phyloP scores from a whole-genome alignment of 92 coral and sea anemone species.

The Phymanthus crucifer region DNA sequence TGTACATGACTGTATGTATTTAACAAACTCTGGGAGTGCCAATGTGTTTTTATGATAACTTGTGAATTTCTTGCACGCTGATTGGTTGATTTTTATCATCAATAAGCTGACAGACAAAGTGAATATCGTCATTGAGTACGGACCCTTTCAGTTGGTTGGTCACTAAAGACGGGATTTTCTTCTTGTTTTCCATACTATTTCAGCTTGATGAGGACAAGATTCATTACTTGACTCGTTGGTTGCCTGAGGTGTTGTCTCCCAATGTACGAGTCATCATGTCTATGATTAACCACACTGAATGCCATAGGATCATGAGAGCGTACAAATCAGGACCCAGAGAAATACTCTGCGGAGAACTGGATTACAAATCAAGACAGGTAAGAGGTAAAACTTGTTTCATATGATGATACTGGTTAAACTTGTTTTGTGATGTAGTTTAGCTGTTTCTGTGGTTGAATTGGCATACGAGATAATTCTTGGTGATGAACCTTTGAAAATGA shows the following conservation, averaged over 20 bases:
- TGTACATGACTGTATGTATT: too few species aligned
- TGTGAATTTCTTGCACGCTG: too few species aligned
- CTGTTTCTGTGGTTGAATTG: not conserved
- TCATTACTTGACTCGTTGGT: conserved; percentile 93
- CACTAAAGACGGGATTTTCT: too few species aligned
- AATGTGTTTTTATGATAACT: too few species aligned
- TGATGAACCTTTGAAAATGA: too few species aligned
- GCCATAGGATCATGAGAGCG: conserved; percentile 87
- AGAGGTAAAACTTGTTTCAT: not conserved
- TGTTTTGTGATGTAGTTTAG: not conserved
- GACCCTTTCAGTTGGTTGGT: too few species aligned
- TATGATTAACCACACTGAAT: conserved; percentile 96
- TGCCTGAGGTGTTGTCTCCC: conserved; percentile 90
- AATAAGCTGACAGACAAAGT: too few species aligned
- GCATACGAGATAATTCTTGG: too few species aligned
- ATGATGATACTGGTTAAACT: too few species aligned
- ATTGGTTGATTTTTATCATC: too few species aligned
- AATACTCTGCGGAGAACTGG: conserved; percentile 88
- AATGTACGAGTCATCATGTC: conserved; percentile 88
- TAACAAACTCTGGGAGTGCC: too few species aligned
- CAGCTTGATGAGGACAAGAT: conserved; percentile 97
- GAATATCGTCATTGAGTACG: too few species aligned
- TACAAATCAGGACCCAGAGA: conserved; percentile 93
- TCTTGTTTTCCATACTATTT: not conserved
- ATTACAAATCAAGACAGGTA: conserved; percentile 87